These are phyloP conservation scores for Achlya flavicornis DNA, from an alignment of 2,888 invertebrate genomes.

Conservation along the genomic window DNA sequence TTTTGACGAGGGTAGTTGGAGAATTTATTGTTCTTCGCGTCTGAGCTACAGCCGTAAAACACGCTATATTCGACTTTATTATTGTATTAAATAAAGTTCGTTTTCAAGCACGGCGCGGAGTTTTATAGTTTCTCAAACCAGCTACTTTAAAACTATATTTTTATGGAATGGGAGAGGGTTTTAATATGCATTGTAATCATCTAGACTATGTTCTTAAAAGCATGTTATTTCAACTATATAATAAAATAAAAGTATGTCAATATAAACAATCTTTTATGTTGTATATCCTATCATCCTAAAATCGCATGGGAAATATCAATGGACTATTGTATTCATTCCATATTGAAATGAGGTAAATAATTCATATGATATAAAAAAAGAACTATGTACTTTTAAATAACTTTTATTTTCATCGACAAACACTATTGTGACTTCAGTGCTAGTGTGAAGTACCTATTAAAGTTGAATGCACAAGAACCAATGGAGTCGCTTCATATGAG, in stretches of 20 bases:
- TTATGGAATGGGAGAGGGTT: no score
- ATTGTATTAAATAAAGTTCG: neutral
- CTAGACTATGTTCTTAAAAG: neutral
- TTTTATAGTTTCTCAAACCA: no score
- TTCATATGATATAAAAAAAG: neutral
- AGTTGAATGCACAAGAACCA: neutral
- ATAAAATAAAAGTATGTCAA: neutral
- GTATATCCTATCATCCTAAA: no score
- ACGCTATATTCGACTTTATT: neutral
- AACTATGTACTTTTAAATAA: constrained; percentile 25
- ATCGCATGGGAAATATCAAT: no score
- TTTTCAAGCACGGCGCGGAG: neutral
- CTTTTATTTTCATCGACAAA: constrained; percentile 46
- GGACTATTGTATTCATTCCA: neutral
- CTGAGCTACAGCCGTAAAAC: neutral
- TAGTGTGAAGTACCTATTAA: neutral
- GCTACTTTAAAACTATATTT: no score
- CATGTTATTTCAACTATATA: neutral
- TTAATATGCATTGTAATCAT: no score
- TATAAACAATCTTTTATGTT: neutral
- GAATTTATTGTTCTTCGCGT: neutral
- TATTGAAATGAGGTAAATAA: neutral
- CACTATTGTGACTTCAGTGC: constrained; percentile 35
- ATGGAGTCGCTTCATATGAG: no score
- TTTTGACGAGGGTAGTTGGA: neutral